Evolutionary conservation across 1,140 invertebrate genomes (phyloP).

Genomic region (Bombyx mori): ASM3026992v2 NC_085124.1:4198001-4198500

Average conservation of each 20-base stretch:
- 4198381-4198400: conserved; percentile 37
- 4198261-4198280: conserved; percentile 31
- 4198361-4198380: conserved; percentile 45
- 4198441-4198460: no score
- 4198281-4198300: conserved; percentile 44
- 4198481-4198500: no score
- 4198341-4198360: conserved; percentile 27
- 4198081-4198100: no score
- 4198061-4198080: no score
- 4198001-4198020: no score
- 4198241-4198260: conserved; percentile 10
- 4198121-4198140: neutral
- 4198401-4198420: neutral
- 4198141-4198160: neutral
- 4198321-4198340: conserved; percentile 47
- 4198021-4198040: no score
- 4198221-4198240: conserved; percentile 3
- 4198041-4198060: no score
- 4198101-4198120: no score
- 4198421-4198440: no score
- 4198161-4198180: neutral
- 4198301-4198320: conserved; percentile 40
- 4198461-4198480: no score
- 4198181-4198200: neutral
- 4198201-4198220: neutral